Evolutionary conservation across 2,888 invertebrate species (phyloP), one percentile per base, ranked within the genome.

Genomic region (Orthosia gracilis): DNA sequence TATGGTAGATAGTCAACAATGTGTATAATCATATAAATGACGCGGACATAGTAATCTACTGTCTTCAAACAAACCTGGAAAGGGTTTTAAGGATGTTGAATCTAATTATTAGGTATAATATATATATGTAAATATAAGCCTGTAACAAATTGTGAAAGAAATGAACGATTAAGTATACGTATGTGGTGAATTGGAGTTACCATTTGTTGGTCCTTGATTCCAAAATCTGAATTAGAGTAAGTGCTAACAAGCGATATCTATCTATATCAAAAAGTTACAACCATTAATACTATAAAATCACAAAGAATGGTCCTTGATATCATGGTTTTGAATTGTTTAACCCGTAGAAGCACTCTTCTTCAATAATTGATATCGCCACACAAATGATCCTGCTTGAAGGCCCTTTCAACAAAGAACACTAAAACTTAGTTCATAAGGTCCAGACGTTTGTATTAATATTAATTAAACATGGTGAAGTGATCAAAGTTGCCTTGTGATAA

Each of bases 401-500:
- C 49, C 21, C 12, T 59, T 26, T 54, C 12, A 23, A 31, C 18
- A 40, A 50, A 58, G 9, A 13, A 13, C n/a, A 65, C 49, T 9
- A 21, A 54, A 26, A 4, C 13, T 31, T 66, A 23, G 47, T 55
- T 62, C 0, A 17, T 67, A 45, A 31, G 13, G 17, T 50, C 21
- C 18, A 9, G 40, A 15, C 31, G 62, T 63, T 70, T 66, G 57
- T 83, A 59, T 70, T 54, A 68, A 55, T 62, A 59, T 62, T 54
- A 23, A 50, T 62, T 23, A 31, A 12, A 23, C 45, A 69, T 17
- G 31, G 31, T 55, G 45, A 52, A 57, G 68, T 76, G 63, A 84
- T 67, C 54, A 65, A 64, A 68, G 57, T 67, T 78, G 79, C 71
- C 74, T 80, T 84, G 68, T 87, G 68, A 83, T 83, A 78, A 45